These are phyloP conservation scores for Unio delphinus DNA, from an alignment of 2,888 invertebrate genomes.

Conservation along the genomic window DNA sequence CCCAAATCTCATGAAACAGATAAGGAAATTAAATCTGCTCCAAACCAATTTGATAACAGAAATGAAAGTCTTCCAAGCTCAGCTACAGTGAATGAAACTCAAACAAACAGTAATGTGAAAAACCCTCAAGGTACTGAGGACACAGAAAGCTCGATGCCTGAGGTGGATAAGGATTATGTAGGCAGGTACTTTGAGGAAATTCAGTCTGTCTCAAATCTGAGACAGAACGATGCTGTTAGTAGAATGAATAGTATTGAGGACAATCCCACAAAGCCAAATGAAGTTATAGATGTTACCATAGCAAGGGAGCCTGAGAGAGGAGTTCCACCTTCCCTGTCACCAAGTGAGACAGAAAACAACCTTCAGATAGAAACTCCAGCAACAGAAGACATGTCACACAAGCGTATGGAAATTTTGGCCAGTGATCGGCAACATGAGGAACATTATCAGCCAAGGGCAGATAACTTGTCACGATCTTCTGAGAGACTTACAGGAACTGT, in stretches of 20 bases:
- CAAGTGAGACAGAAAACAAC: conserved; percentile 35
- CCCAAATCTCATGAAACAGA: too few relatives aligned
- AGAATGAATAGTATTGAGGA: conserved; percentile 29
- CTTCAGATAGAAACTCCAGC: conserved; percentile 46
- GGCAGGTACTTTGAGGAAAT: conserved; percentile 62
- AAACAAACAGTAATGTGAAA: conserved; percentile 9
- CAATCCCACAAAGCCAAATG: conserved; percentile 28
- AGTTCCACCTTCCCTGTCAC: conserved; percentile 27
- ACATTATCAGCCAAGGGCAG: conserved; percentile 34
- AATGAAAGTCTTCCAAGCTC: background rate
- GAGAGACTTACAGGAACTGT: conserved; percentile 41
- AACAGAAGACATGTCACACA: conserved; percentile 47
- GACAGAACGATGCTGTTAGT: conserved; percentile 32
- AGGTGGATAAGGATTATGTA: conserved; percentile 61
- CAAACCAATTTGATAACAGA: too few relatives aligned
- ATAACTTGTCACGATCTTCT: conserved; percentile 31
- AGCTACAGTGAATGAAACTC: background rate
- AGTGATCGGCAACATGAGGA: conserved; percentile 49
- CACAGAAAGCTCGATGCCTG: conserved; percentile 48
- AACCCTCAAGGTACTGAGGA: conserved; percentile 29
- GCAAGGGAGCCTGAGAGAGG: conserved; percentile 23
- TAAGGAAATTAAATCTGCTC: too few relatives aligned
- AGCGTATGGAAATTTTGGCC: conserved; percentile 56
- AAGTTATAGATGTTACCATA: conserved; percentile 20
- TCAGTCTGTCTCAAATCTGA: conserved; percentile 37